These are phyloP conservation scores for Harpalus rubripes DNA, from an alignment of 2,888 invertebrate species.

Conservation along the genomic window DNA sequence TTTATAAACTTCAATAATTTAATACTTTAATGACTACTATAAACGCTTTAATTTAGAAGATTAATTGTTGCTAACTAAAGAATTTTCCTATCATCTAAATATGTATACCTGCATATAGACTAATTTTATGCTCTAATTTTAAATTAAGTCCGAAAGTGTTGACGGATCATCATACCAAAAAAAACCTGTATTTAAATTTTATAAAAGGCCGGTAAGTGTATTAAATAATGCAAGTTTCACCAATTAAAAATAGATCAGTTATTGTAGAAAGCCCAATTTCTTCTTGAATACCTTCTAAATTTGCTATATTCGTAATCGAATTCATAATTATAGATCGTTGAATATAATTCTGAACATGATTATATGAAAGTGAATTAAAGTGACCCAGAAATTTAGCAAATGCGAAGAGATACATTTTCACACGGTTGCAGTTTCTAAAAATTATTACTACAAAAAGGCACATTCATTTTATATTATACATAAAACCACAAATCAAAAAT, in stretches of 20 bases:
- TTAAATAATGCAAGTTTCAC: constrained; percentile 43
- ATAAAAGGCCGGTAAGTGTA: constrained; percentile 19
- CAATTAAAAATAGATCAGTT: constrained; percentile 58
- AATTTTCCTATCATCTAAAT: not conserved
- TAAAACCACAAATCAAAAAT: too few relatives aligned
- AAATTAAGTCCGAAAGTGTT: constrained; percentile 1
- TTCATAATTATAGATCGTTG: constrained; percentile 20
- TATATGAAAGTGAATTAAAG: constrained; percentile 27
- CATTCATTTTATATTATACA: too few relatives aligned
- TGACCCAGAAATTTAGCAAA: constrained; percentile 9
- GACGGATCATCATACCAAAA: not conserved
- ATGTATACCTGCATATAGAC: not conserved
- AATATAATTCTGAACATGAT: not conserved
- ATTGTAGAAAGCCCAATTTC: constrained; percentile 28
- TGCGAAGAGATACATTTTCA: not conserved
- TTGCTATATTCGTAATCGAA: not conserved
- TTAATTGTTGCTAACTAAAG: too few relatives aligned
- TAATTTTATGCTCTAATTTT: constrained; percentile 19
- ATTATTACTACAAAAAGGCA: too few relatives aligned
- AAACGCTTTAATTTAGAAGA: too few relatives aligned
- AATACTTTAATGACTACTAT: not conserved
- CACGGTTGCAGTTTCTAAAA: constrained; percentile 13
- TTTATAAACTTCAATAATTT: not conserved
- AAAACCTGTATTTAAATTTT: not conserved
- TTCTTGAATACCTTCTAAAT: constrained; percentile 14